Percentiles rank a stretch among this genome's conserved stretches.
Conservation (phyloP, 2,113 vertebrate genomes). For the Chaetura pelagica region DNA sequence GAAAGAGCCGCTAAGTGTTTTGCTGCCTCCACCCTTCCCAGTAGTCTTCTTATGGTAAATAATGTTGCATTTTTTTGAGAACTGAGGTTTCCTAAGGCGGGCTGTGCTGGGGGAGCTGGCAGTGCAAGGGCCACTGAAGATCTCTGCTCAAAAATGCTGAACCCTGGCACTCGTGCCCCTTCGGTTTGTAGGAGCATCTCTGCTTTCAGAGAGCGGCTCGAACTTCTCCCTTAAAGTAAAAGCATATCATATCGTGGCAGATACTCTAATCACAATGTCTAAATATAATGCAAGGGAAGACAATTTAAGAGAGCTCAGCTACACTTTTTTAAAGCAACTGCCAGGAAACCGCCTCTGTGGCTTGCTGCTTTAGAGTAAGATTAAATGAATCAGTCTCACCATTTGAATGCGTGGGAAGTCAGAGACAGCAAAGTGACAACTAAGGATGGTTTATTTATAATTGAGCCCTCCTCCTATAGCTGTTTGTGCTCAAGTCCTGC, state of each 20-base stretch:
- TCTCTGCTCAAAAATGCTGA: background rate
- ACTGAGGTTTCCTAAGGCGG: slow-evolving; percentile 1
- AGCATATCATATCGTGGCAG: background rate
- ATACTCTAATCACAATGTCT: slow-evolving; percentile 36
- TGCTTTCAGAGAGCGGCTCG: background rate
- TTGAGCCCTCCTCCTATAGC: slow-evolving; percentile 10
- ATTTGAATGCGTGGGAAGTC: slow-evolving; percentile 64
- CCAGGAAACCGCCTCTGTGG: slow-evolving; percentile 47
- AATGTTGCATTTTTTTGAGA: slow-evolving; percentile 28
- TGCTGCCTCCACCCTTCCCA: background rate
- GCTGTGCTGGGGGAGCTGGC: background rate
- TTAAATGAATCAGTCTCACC: slow-evolving; percentile 66
- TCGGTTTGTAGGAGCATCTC: rapidly evolving
- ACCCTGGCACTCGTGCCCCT: rapidly evolving
- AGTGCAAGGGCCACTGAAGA: background rate
- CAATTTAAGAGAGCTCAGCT: slow-evolving; percentile 34
- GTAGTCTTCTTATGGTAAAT: slow-evolving; percentile 50
- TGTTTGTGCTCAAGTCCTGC: slow-evolving; percentile 21
- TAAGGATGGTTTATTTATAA: slow-evolving; percentile 50
- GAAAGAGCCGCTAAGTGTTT: slow-evolving; percentile 1
- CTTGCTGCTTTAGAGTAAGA: slow-evolving; percentile 58
- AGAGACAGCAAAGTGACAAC: slow-evolving; percentile 63
- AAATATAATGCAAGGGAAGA: slow-evolving; percentile 47
- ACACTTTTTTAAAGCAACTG: slow-evolving; percentile 45
- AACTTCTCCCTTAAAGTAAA: slow-evolving; percentile 25